Base-by-base conservation (phyloP, 2,888 invertebrate genomes). In the Nebria salina region DNA sequence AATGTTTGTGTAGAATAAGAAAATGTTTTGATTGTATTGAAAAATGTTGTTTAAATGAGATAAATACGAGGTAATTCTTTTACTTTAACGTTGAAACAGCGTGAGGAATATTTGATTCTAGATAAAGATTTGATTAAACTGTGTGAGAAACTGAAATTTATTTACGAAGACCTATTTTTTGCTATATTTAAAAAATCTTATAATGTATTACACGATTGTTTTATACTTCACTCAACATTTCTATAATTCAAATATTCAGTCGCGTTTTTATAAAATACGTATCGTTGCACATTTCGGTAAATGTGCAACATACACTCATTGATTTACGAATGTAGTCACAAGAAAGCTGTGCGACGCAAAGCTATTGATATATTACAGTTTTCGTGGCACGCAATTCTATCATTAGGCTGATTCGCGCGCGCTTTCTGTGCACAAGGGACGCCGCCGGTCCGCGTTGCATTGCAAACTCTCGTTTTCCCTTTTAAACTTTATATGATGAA, bases 351-450 rank as follows among this genome's bases (percentile, higher is more conserved):
- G 54, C 54, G 54, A 54, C 43, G 74, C 74, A 74, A 74, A 42
- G 41, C 74, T 74, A 74, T 74, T 74, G 74, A 74, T 74, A 68
- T 54, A 54, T 54, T 54, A 74, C 13, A 43, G 74, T 74, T 74
- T 43, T 13, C 74, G 41, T 43, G 42, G 43, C 74, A 74, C 74
- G 74, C 74, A 41, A 74, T 74, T 42, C 42, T 74, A 74, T 74
- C 74, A 74, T 74, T 72, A 72, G 72, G 25, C 42, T 34, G 72
- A 41, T 72, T 72, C 72, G 68, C 68, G 34, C 34, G 68, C 68
- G 68, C 26, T 68, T 15, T 34, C 8, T 11, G 68, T 68, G 68
- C 68, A 68, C 15, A 26, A 11, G 25, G 68, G 25, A 68, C 11
- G 54, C 54, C 54, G 54, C 54, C 54, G 54, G 11, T 8, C 8